Evolutionary conservation across 2,113 vertebrate species (phyloP).

Genomic region (Podiceps cristatus): DNA sequence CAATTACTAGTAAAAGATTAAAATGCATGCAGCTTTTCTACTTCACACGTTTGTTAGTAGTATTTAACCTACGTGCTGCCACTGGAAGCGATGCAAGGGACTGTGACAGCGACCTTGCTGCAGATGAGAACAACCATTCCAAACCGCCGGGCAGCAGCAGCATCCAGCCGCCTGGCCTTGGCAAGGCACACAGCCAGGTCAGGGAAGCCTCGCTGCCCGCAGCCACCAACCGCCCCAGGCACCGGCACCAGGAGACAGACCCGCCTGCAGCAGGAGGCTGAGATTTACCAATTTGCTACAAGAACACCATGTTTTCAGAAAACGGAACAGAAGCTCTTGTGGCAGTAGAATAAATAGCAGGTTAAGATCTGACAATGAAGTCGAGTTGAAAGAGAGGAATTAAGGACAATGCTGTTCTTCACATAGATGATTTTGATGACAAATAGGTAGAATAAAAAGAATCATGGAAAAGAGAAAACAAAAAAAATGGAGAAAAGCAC

Average conservation of each 20-base stretch:
- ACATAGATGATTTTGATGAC: not conserved
- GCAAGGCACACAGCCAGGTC: not conserved
- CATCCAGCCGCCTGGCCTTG: not conserved
- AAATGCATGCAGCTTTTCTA: not conserved
- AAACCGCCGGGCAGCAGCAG: not conserved
- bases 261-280: not conserved
- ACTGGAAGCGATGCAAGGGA: not conserved
- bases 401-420: not conserved
- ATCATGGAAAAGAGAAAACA: not conserved
- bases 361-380: not conserved
- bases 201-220: accelerated
- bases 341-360: not conserved
- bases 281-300: not conserved
- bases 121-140: not conserved
- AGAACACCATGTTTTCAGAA: not conserved
- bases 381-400: not conserved
- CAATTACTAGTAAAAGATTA: not conserved
- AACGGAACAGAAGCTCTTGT: not conserved
- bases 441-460: not conserved
- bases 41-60: accelerated
- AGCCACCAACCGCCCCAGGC: not conserved
- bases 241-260: not conserved
- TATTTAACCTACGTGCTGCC: accelerated
- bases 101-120: not conserved
- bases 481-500: accelerated